Conservation (phyloP, 2,113 vertebrate genomes). For the Polypterus bichir region DNA sequence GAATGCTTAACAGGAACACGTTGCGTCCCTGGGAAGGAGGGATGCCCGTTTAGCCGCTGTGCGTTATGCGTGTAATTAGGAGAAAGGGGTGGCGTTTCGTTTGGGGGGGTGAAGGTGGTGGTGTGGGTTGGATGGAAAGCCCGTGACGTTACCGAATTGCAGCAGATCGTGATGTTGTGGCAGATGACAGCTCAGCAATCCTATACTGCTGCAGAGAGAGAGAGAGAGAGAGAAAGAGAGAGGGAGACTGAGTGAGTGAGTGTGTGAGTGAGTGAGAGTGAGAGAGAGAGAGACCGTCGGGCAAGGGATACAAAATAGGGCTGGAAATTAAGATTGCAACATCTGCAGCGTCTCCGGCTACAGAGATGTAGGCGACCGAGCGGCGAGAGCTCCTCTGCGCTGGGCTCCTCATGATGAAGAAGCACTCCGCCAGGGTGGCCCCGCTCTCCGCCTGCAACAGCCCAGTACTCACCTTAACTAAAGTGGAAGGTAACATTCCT, state of each 20-base stretch:
- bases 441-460: slow-evolving; percentile 92
- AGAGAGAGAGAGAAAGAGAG: slow-evolving; percentile 18
- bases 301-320: fast-evolving
- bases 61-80: too few relatives aligned
- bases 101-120: neutral
- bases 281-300: neutral
- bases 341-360: slow-evolving; percentile 35
- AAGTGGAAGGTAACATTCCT: slow-evolving; percentile 77
- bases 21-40: too few relatives aligned
- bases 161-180: slow-evolving; percentile 34
- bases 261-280: slow-evolving; percentile 16
- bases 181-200: slow-evolving; percentile 28
- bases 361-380: slow-evolving; percentile 73
- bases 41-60: too few relatives aligned
- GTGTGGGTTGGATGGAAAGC: slow-evolving; percentile 5
- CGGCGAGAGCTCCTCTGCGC: slow-evolving; percentile 53
- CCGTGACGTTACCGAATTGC: slow-evolving; percentile 44
- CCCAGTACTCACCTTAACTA: slow-evolving; percentile 88
- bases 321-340: neutral
- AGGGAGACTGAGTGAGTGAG: neutral
- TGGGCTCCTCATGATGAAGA: slow-evolving; percentile 81
- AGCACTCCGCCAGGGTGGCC: slow-evolving; percentile 86
- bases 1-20: too few relatives aligned
- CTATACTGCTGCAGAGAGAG: slow-evolving; percentile 26
- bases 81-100: neutral